Percentiles rank a stretch among this genome's conserved stretches.
Conservation (phyloP, 2,113 vertebrate species). For the Sceloporus tristichus region DNA sequence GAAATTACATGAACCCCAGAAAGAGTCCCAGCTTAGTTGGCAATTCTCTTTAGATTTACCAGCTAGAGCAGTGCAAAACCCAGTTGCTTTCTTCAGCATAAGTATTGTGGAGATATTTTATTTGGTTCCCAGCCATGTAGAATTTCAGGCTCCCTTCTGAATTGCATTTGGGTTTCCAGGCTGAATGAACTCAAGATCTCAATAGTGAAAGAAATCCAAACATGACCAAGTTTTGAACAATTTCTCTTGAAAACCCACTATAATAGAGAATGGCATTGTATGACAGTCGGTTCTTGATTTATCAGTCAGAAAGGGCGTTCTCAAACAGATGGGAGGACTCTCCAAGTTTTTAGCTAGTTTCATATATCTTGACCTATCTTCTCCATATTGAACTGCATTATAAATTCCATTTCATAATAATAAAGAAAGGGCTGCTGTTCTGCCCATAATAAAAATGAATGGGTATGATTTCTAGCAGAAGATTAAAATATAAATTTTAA, state of each 20-base stretch:
- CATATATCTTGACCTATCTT: not conserved
- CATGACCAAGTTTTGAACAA: not conserved
- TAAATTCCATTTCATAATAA: not conserved
- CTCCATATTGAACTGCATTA: not conserved
- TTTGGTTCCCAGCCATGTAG: not conserved
- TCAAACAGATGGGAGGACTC: not conserved
- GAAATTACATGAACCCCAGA: not conserved
- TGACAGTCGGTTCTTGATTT: not conserved
- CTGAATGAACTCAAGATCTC: not conserved
- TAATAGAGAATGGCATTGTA: not conserved
- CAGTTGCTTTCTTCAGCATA: not conserved
- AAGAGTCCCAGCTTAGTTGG: conserved; percentile 8
- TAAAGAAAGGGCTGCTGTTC: not conserved
- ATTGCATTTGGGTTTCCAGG: not conserved
- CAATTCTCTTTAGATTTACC: not conserved
- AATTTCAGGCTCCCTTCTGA: not conserved
- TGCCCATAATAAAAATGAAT: not conserved
- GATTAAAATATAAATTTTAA: not conserved
- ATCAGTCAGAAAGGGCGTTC: not conserved
- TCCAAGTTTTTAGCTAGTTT: not conserved
- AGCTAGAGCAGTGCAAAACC: not conserved
- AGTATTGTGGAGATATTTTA: conserved; percentile 12
- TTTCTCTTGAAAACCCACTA: not conserved
- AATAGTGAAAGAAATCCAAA: not conserved
- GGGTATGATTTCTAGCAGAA: not conserved